Evolutionary conservation across 2,888 invertebrate species (phyloP).

Genomic region (Diaphora mendica): DNA sequence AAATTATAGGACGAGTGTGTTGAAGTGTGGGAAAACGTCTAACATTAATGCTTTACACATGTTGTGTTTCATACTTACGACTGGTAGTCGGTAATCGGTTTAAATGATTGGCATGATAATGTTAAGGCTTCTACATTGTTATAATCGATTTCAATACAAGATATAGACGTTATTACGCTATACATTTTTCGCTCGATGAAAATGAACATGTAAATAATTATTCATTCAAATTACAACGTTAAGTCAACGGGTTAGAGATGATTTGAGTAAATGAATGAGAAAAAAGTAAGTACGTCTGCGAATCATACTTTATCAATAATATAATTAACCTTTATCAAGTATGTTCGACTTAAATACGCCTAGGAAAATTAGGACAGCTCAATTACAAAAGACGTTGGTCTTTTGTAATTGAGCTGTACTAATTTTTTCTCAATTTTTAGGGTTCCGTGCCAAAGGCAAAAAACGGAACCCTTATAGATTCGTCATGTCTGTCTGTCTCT

Average conservation of each 20-base stretch:
- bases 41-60: constrained; percentile 32
- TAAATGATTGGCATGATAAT: constrained; percentile 38
- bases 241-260: neutral
- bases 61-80: constrained; percentile 26
- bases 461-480: no score
- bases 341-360: no score
- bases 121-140: constrained; percentile 24
- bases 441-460: no score
- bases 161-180: neutral
- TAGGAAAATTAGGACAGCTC: no score
- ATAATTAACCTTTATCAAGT: neutral
- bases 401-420: no score
- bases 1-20: constrained; percentile 38
- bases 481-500: no score
- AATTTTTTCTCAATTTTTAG: no score
- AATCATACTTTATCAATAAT: neutral
- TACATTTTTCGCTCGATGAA: neutral
- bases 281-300: neutral
- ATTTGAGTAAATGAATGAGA: neutral
- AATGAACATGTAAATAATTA: neutral
- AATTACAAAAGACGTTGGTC: no score
- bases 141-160: constrained; percentile 8
- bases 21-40: constrained; percentile 43
- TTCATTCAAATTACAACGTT: neutral
- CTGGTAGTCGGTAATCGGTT: constrained; percentile 33